Conservation (phyloP, 2,797 vertebrate genomes). For the Microhierax caerulescens region DNA sequence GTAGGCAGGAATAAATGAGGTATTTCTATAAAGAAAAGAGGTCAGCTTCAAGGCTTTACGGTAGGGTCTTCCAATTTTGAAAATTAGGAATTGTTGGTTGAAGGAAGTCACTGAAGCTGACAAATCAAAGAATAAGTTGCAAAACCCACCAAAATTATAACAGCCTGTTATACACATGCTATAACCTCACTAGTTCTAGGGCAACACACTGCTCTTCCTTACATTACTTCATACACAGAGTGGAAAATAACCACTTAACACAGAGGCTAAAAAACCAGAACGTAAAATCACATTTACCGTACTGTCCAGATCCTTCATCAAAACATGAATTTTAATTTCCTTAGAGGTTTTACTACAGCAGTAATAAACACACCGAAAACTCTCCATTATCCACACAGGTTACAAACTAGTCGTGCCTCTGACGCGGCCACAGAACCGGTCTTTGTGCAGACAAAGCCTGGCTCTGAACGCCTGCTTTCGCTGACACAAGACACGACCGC, state of each 20-base stretch:
- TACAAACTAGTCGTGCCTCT: background rate
- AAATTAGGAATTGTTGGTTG: background rate
- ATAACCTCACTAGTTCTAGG: background rate
- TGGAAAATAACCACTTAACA: background rate
- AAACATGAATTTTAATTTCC: background rate
- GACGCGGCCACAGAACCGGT: background rate
- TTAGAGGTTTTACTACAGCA: background rate
- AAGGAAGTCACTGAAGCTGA: background rate
- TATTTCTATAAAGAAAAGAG: background rate
- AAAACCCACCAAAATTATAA: background rate
- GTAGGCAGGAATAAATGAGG: background rate
- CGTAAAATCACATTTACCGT: background rate
- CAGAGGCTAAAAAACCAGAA: background rate
- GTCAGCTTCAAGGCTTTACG: background rate
- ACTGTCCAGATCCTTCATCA: background rate
- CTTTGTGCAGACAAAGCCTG: background rate
- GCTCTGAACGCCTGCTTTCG: background rate
- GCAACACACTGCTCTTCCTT: background rate
- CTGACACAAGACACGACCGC: rapidly evolving
- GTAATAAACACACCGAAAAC: background rate
- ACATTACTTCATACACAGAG: background rate
- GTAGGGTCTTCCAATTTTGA: background rate
- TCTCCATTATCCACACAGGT: background rate
- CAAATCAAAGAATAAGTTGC: background rate
- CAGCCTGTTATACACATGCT: rapidly evolving